Conservation (phyloP, 2,888 invertebrate species). For the Trichacis sp. region DNA sequence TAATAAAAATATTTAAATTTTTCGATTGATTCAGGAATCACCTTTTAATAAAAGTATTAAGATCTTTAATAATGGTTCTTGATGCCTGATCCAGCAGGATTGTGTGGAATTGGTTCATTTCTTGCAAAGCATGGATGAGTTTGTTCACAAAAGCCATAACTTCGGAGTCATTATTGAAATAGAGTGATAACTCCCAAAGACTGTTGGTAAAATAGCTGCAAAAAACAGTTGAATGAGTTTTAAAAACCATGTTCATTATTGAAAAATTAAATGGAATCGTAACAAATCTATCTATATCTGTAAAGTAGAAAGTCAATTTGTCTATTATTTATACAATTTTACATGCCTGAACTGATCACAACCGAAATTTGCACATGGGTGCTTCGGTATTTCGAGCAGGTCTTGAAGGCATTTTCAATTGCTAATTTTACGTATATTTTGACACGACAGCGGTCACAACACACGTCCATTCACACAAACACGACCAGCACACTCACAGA, state of each 20-base stretch:
- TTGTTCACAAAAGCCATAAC: conserved; percentile 85
- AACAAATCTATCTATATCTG: too few species aligned
- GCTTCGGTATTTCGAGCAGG: too few species aligned
- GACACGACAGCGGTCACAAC: too few species aligned
- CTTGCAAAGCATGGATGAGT: conserved; percentile 84
- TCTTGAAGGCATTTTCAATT: too few species aligned
- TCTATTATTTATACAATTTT: too few species aligned
- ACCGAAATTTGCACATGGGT: too few species aligned
- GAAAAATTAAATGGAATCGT: conserved; percentile 17
- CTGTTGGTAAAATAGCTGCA: conserved; percentile 85
- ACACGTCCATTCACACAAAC: too few species aligned
- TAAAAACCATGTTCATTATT: conserved; percentile 8
- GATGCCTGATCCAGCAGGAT: conserved; percentile 93
- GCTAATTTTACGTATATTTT: too few species aligned
- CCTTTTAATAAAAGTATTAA: conserved; percentile 90
- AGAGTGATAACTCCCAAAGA: conserved; percentile 89
- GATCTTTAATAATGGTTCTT: conserved; percentile 89
- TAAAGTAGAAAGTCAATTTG: too few species aligned
- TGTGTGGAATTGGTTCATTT: conserved; percentile 94
- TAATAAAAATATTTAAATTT: too few species aligned
- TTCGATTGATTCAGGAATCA: conserved; percentile 72
- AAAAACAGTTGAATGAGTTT: conserved; percentile 45
- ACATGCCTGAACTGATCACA: too few species aligned
- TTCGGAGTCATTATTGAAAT: conserved; percentile 87
- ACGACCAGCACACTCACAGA: too few species aligned